Conservation (phyloP, 2,797 vertebrate species). For the Chaetodon trifasciatus region DNA sequence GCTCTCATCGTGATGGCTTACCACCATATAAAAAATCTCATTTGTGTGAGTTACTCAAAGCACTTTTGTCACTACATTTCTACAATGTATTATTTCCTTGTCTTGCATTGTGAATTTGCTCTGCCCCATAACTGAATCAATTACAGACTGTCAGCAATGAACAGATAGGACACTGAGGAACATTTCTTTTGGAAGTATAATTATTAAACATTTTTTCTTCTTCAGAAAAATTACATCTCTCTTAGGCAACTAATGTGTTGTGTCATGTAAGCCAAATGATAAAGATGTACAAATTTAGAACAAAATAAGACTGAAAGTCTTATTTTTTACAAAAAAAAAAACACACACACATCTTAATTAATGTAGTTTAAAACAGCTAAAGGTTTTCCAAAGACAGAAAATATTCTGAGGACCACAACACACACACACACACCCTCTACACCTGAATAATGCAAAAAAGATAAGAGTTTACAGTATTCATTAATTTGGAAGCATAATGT, state of each 20-base stretch:
- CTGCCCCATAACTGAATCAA: conserved; percentile 10
- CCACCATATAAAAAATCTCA: background rate
- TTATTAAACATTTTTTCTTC: background rate
- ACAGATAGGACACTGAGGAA: background rate
- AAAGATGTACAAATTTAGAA: too few species aligned
- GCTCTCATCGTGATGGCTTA: background rate
- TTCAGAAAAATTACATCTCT: conserved; percentile 1
- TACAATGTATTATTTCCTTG: background rate
- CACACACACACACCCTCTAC: background rate
- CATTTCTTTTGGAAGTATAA: background rate
- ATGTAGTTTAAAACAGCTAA: background rate
- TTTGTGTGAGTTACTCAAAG: background rate
- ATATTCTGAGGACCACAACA: background rate
- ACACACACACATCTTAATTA: background rate
- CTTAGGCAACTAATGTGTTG: background rate
- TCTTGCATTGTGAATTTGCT: background rate
- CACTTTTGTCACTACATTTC: background rate
- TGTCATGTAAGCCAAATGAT: too few species aligned
- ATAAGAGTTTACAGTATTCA: background rate
- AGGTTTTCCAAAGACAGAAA: background rate
- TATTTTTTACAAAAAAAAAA: background rate
- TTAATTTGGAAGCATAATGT: background rate
- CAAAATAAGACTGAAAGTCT: too few species aligned
- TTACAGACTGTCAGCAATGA: conserved; percentile 1
- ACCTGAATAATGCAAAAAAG: background rate